phyloP scores from a whole-genome alignment of 2,888 invertebrate species.

The Phyllotreta striolata region DNA sequence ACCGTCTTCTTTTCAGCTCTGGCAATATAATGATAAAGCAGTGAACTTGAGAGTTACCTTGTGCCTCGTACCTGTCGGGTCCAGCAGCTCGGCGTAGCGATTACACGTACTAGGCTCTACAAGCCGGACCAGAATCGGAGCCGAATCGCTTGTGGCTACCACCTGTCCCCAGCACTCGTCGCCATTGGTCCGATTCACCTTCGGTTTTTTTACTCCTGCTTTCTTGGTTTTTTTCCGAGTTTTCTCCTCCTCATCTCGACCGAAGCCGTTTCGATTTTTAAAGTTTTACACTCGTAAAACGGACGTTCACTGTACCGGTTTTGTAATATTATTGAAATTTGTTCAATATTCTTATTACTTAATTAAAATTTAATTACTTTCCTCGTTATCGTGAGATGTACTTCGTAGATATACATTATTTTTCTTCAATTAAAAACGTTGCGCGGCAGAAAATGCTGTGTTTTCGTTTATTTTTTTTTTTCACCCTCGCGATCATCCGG shows the following conservation, averaged over 20 bases:
- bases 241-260: slow-evolving; percentile 51
- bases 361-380: no score
- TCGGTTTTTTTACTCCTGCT: slow-evolving; percentile 51
- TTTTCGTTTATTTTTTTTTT: no score
- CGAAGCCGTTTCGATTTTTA: slow-evolving; percentile 45
- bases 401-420: no score
- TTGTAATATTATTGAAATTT: no score
- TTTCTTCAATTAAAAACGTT: no score
- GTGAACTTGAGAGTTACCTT: slow-evolving; percentile 38
- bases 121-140: slow-evolving; percentile 49
- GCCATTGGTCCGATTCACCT: slow-evolving; percentile 58
- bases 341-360: no score
- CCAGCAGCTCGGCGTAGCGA: slow-evolving; percentile 48
- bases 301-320: slow-evolving; percentile 20
- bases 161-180: slow-evolving; percentile 58
- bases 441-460: no score
- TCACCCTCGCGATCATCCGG: no score
- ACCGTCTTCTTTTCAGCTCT: no score
- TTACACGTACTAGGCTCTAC: slow-evolving; percentile 49
- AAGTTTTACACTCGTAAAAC: slow-evolving; percentile 46
- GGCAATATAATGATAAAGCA: slow-evolving; percentile 15
- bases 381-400: no score
- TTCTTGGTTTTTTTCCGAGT: slow-evolving; percentile 1
- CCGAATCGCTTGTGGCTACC: slow-evolving; percentile 58
- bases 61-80: slow-evolving; percentile 44